phyloP scores from a whole-genome alignment of 2,888 invertebrate species.

The Nymphalis polychloros region DNA sequence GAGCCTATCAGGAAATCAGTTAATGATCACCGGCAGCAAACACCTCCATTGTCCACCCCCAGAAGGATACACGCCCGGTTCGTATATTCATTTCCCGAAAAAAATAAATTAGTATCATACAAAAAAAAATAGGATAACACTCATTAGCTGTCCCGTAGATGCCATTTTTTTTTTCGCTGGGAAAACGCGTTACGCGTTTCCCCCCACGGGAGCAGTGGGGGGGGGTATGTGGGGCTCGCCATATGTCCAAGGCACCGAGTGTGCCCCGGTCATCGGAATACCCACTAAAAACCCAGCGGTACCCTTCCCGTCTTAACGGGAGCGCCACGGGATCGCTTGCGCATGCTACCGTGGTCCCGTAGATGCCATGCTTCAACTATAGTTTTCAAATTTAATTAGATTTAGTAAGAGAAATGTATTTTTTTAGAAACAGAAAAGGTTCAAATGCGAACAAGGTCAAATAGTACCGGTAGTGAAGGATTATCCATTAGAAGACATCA shows the following conservation, averaged over 20 bases:
- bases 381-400: slow-evolving; percentile 18
- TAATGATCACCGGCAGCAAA: slow-evolving; percentile 89
- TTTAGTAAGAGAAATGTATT: slow-evolving; percentile 41
- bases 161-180: no score
- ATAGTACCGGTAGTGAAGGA: slow-evolving; percentile 81
- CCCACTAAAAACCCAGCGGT: no score
- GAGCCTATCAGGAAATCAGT: slow-evolving; percentile 87
- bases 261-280: no score
- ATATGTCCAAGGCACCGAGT: no score
- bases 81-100: slow-evolving; percentile 20
- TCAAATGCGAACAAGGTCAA: slow-evolving; percentile 80
- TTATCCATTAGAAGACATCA: slow-evolving; percentile 82
- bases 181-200: no score
- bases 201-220: no score
- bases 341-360: no score
- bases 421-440: slow-evolving; percentile 78
- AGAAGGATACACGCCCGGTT: slow-evolving; percentile 81
- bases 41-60: slow-evolving; percentile 90
- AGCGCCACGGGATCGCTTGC: no score
- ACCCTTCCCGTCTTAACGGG: no score
- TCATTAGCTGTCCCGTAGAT: slow-evolving; percentile 14
- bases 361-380: slow-evolving; percentile 19
- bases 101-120: neutral
- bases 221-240: no score
- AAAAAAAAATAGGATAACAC: neutral